phyloP scores from a whole-genome alignment of 2,113 vertebrate species.

The Apteryx mantelli region DNA sequence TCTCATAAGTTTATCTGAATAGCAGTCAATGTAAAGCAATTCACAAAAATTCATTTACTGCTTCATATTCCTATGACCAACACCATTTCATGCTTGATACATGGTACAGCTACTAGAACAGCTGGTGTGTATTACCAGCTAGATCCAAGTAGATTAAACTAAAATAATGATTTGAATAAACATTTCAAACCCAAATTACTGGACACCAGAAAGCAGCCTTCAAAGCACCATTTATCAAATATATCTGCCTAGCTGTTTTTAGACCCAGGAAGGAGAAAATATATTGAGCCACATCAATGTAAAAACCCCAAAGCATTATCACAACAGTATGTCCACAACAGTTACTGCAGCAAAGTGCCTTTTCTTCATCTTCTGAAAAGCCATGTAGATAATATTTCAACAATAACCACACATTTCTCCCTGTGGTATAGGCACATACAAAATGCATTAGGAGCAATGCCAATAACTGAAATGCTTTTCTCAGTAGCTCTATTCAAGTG shows the following conservation, averaged over 20 bases:
- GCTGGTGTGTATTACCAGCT: background rate
- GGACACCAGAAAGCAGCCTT: background rate
- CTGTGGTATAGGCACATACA: constrained; percentile 48
- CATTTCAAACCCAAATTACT: background rate
- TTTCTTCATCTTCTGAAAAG: constrained; percentile 53
- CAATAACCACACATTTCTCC: constrained; percentile 56
- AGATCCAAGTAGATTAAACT: background rate
- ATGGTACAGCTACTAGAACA: background rate
- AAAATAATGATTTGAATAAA: background rate
- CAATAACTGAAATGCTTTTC: constrained; percentile 61
- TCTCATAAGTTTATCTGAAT: background rate
- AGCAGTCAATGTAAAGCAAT: background rate
- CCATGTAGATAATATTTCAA: constrained; percentile 51
- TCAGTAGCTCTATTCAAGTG: constrained; percentile 49
- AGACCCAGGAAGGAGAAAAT: background rate
- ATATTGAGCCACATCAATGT: background rate
- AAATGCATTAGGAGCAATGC: constrained; percentile 67
- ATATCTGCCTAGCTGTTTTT: background rate
- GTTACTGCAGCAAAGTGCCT: constrained; percentile 26
- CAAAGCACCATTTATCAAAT: background rate
- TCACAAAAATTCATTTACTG: background rate
- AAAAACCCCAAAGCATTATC: background rate
- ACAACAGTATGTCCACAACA: background rate
- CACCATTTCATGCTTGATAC: accelerated
- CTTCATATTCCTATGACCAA: background rate